phyloP scores from a whole-genome alignment of 1,140 invertebrate species.

The Micrasema longulum region DNA sequence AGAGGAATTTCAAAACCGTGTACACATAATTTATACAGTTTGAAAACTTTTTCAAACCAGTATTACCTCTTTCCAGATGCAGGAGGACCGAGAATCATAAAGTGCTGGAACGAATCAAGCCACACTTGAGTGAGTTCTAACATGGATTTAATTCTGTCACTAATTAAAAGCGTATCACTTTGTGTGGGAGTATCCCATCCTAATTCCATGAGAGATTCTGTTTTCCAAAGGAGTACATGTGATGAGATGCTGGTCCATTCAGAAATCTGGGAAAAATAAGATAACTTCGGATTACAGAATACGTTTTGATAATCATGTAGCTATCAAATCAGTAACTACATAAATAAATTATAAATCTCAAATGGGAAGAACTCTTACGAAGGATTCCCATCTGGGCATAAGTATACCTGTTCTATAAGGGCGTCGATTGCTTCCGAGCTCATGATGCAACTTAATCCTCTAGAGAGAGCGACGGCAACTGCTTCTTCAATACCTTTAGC shows the following conservation, averaged over 20 bases:
- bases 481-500: constrained; percentile 59
- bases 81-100: constrained; percentile 50
- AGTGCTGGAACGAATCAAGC: constrained; percentile 48
- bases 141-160: constrained; percentile 39
- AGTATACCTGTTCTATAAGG: constrained; percentile 61
- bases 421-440: constrained; percentile 58
- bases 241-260: constrained; percentile 50
- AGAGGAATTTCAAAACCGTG: no score
- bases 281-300: neutral
- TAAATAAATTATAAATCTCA: constrained; percentile 13
- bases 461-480: constrained; percentile 58
- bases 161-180: constrained; percentile 37
- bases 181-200: constrained; percentile 23
- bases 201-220: constrained; percentile 21
- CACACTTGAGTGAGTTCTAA: constrained; percentile 34
- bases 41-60: neutral
- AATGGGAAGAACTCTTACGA: no score
- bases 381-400: no score
- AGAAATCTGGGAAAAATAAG: constrained; percentile 43
- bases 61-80: constrained; percentile 51
- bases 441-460: constrained; percentile 57
- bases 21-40: constrained; percentile 11
- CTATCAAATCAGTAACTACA: no score
- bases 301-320: constrained; percentile 12
- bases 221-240: constrained; percentile 48